Base-by-base conservation (phyloP, 2,113 vertebrate genomes). In the Otolemur garnettii region DNA sequence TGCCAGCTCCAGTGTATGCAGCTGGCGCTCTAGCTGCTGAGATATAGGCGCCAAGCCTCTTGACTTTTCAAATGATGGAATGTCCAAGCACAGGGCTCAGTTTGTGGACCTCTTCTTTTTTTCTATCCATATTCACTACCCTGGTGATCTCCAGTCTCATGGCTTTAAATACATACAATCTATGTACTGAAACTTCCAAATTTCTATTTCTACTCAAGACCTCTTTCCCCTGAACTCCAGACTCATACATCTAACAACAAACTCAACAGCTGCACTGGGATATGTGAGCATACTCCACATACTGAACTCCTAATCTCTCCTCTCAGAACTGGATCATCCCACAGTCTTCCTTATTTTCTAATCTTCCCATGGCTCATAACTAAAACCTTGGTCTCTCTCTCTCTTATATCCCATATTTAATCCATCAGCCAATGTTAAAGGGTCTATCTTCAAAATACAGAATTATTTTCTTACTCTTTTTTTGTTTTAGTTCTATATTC, bases 381-480 rank as follows among this genome's bases (percentile, higher is more conserved):
- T 68, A 84, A 92, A 38, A 74, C 6, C 18, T 82, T 60, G 15
- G n/a, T 22, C 7, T 93, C n/a, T 81, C 50, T 55, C n/a, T 57
- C 26, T n/a, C n/a, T 89, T 57, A 53, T 8, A 68, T 2, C n/a
- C 7, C 42, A 74, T 22, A 90, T 83, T 64, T 96, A 50, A 72
- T 17, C 55, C 86, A 57, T 79, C 60, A 75, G 64, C 15, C 28
- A 87, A 38, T 66, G 28, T 4, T 88, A 21, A 33, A 88, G 18
- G 24, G 53, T 92, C 53, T 96, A 15, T 69, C 45, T 77, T 93
- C 75, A 95, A 87, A 92, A 35, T 79, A 92, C 26, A 90, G 26
- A 87, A 78, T 95, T 78, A 85, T 26, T 88, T 22, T 57, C 33
- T 87, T 64, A 50, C 35, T 71, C 2, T 35, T 85, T 60, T 12